Conservation (phyloP, 1,140 invertebrate species). For the Tetranychus urticae region DNA sequence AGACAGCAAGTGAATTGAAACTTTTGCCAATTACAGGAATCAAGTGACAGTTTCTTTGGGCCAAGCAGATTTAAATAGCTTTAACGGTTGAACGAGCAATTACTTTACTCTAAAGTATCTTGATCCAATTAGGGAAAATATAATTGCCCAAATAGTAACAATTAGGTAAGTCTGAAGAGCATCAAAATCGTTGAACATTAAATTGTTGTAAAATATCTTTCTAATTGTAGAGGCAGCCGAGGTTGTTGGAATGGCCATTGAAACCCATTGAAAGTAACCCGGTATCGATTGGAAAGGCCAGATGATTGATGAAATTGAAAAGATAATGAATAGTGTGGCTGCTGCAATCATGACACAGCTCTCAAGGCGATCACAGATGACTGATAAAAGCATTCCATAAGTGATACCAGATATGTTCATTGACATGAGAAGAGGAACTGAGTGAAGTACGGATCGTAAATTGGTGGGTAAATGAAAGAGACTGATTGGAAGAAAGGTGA, state of each 20-base stretch:
- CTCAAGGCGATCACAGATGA: slow-evolving; percentile 13
- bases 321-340: slow-evolving; percentile 11
- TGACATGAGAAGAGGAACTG: slow-evolving; percentile 35
- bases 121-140: not conserved
- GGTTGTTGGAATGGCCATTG: slow-evolving; percentile 59
- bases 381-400: slow-evolving; percentile 67
- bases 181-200: not conserved
- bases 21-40: not conserved
- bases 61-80: not conserved
- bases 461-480: not conserved
- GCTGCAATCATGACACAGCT: not conserved
- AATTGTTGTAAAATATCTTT: slow-evolving; percentile 31
- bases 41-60: not conserved
- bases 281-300: slow-evolving; percentile 85
- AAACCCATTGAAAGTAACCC: slow-evolving; percentile 46
- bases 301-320: slow-evolving; percentile 56
- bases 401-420: slow-evolving; percentile 72
- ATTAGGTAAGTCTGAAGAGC: not conserved
- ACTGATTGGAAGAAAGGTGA: not conserved
- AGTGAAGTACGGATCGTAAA: not conserved
- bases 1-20: not conserved
- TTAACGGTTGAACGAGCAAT: not conserved
- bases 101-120: not conserved
- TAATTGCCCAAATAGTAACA: not conserved
- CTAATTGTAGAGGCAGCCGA: slow-evolving; percentile 66